Evolutionary conservation across 2,797 vertebrate species (phyloP), one percentile per base, ranked within the genome.

Genomic region (Macroramphosus scolopax): DNA sequence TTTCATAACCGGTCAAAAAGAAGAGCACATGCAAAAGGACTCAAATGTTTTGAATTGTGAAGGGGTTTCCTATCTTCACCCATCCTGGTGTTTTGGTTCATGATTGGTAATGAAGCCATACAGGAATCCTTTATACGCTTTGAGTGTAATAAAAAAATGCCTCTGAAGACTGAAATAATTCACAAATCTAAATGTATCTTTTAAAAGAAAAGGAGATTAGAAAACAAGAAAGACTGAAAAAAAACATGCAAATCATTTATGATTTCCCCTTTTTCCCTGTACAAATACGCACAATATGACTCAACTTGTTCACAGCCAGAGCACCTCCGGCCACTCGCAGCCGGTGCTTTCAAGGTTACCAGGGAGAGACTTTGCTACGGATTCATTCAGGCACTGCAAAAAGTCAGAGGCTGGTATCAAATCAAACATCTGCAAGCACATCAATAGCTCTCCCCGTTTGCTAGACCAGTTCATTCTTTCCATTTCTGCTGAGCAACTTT

Each of bases 1-100:
- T 84, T 81, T 83, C 75, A 82, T 74, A 77, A 81, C 71, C 55
- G 75, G 82, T 80, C 73, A 65, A 51, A 79, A 74, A 70, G 40
- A 57, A 45, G 33, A 56, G 48, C 42, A 18, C 26, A 39, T 53
- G 0, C 6, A 40, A 13, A 39, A 58, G 30, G 40, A 30, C 29
- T 41, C 6, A 17, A 57, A n/a, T n/a, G n/a, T n/a, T n/a, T n/a
- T n/a, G n/a, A 6, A 24, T 25, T 49, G 36, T 28, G 24, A 50
- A 30, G 34, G 26, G 30, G 42, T n/a, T 25, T 34, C 26, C 33
- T 47, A 31, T 44, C 39, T 40, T 53, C 3, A 17, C 13, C 9
- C 15, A 20, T 30, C 16, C 28, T 30, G 34, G 10, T 13, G 43
- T 59, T 46, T 40, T 34, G 15, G 11, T 13, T 28, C 18, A 38